Evolutionary conservation across 2,888 invertebrate species (phyloP), one percentile per base, ranked within the genome.

Genomic region (Acanthopleura granulata): DNA sequence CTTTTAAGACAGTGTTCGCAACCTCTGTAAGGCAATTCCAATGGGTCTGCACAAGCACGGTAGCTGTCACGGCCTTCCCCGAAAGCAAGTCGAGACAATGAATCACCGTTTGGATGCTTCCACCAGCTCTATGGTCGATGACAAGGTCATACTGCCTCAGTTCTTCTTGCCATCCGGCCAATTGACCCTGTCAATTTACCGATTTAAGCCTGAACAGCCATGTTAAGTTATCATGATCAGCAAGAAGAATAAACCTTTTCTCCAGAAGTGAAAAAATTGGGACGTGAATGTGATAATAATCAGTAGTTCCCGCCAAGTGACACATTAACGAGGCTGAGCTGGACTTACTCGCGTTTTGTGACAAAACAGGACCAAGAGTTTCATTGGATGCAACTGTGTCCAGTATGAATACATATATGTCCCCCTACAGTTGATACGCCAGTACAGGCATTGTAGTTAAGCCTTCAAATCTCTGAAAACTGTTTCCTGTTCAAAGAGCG

Each of bases 301-400:
- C n/a, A n/a, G n/a, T 22, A 76, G 69, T 49, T 76, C 76, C 0
- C 71, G 22, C 49, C 77, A 27, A 27, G 75, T 75, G 14, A 69
- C 74, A 66, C 73, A 77, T n/a, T 77, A 72, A 12, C n/a, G 61
- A 29, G 40, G n/a, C 40, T 77, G 72, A 16, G 72, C 72, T 22
- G 72, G 66, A 18, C 27, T 49, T 9, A 75, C 49, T 18, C 74
- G 16, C 30, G 11, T 40, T 16, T 49, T 75, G 75, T 4, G 72
- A 72, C 15, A 75, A 50, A 11, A 72, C 75, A 49, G 70, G 61
- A 0, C 77, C 73, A 69, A 73, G 57, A 16, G 30, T 49, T 4
- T 40, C 22, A 15, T 72, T 62, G 40, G 73, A 69, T 14, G 72
- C 75, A 29, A 73, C 73, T 11, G 75, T 73, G 25, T 69, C 73